Conservation (phyloP, 2,888 invertebrate genomes). For the Cryptocheilus praepositus region DNA sequence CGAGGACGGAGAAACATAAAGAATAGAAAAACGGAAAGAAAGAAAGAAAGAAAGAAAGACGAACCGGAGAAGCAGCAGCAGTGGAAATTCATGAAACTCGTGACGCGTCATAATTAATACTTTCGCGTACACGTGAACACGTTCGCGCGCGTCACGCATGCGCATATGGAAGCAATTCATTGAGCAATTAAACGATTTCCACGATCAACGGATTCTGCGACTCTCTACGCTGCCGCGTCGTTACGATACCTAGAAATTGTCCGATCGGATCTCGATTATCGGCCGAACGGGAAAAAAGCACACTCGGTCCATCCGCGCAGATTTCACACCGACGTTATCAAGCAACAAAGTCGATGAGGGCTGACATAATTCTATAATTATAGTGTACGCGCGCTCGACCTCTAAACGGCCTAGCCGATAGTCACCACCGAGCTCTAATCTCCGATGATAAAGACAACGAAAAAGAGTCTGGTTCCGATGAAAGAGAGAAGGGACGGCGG, state of each 20-base stretch:
- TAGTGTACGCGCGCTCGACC: slow-evolving; percentile 59
- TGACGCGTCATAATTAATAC: slow-evolving; percentile 7
- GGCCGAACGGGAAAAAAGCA: background rate
- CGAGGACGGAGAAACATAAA: slow-evolving; percentile 10
- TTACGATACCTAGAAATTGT: slow-evolving; percentile 20
- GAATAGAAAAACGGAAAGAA: background rate
- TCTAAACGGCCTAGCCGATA: slow-evolving; percentile 69
- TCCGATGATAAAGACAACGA: slow-evolving; percentile 51
- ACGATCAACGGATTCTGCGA: slow-evolving; percentile 29
- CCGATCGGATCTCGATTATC: slow-evolving; percentile 8
- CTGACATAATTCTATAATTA: slow-evolving; percentile 62
- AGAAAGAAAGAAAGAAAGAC: background rate
- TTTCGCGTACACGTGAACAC: slow-evolving; percentile 29
- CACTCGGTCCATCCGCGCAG: background rate
- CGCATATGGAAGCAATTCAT: slow-evolving; percentile 66
- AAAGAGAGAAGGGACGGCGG: slow-evolving; percentile 12
- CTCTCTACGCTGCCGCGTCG: slow-evolving; percentile 11
- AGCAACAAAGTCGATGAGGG: slow-evolving; percentile 7
- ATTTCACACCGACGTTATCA: background rate
- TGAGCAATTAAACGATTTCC: slow-evolving; percentile 67
- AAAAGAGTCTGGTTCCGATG: background rate
- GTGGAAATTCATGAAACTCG: background rate
- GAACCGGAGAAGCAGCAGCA: too few species aligned
- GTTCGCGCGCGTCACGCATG: slow-evolving; percentile 26
- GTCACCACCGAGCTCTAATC: slow-evolving; percentile 50